A percentile compares a stretch with the other conserved stretches of the same genome.
Conservation (phyloP, 2,797 vertebrate genomes). For the Bovichtus variegatus region DNA sequence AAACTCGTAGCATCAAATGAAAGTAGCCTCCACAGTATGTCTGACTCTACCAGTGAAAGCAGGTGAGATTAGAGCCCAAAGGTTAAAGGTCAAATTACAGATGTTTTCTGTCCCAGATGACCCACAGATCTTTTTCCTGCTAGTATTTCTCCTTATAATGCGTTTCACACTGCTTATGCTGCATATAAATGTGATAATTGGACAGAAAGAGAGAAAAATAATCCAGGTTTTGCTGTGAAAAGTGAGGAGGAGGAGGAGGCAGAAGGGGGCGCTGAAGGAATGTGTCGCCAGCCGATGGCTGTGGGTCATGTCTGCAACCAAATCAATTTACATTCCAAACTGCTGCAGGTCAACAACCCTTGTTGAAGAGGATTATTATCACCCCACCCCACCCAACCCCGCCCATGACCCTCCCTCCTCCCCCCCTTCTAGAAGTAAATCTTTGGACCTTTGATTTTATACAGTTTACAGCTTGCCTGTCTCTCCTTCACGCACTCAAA, state of each 20-base stretch:
- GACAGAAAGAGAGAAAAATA: conserved; percentile 10
- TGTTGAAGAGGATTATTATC: conserved; percentile 40
- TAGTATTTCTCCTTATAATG: neutral
- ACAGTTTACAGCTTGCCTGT: conserved; percentile 6
- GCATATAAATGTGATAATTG: neutral
- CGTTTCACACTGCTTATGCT: conserved; percentile 2
- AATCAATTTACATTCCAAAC: conserved; percentile 78
- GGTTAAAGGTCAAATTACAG: conserved; percentile 57
- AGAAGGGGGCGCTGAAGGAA: conserved; percentile 37
- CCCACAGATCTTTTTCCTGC: neutral
- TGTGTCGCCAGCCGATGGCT: conserved; percentile 64
- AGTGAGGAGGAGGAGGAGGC: neutral
- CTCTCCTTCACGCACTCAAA: neutral
- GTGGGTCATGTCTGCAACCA: conserved; percentile 67
- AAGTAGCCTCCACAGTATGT: neutral
- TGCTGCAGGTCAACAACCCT: conserved; percentile 58
- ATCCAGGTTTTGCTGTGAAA: neutral
- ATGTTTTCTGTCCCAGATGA: conserved; percentile 12
- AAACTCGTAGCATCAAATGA: neutral
- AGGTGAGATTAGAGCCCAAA: conserved; percentile 7
- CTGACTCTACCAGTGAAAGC: neutral
- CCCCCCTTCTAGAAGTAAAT: neutral
- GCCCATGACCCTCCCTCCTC: neutral
- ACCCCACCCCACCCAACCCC: conserved; percentile 26
- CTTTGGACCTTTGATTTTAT: conserved; percentile 25